Evolutionary conservation across 23 tunicate genomes (phyloP).

Genomic region (Pegea sp.): DNA sequence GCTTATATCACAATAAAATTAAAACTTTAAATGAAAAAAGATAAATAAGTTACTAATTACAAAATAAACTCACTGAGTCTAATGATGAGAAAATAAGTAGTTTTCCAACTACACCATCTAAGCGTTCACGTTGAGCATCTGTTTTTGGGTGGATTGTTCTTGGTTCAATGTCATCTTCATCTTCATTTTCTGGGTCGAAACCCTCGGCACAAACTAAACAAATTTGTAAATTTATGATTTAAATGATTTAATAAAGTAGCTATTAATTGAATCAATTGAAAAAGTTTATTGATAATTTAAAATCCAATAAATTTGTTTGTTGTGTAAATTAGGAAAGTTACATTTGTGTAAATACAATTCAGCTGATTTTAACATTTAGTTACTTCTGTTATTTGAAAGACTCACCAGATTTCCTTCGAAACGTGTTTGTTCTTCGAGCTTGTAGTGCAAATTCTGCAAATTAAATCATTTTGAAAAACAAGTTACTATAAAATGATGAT

Average conservation of each 20-base stretch:
- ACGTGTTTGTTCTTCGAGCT: slow-evolving; percentile 48
- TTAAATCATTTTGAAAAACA: not conserved
- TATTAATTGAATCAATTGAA: no score
- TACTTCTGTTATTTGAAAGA: not conserved
- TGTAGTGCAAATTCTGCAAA: slow-evolving; percentile 56
- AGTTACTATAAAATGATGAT: no score
- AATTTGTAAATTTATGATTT: no score
- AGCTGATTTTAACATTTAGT: not conserved
- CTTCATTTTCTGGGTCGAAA: slow-evolving; percentile 39
- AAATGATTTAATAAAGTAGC: no score
- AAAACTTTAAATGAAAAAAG: not conserved
- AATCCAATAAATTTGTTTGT: no score
- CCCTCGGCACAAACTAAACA: slow-evolving; percentile 72
- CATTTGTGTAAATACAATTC: not conserved
- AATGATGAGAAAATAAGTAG: slow-evolving; percentile 62
- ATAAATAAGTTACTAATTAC: not conserved
- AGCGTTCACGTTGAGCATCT: slow-evolving; percentile 65
- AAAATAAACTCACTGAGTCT: slow-evolving; percentile 15
- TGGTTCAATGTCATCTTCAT: slow-evolving; percentile 62
- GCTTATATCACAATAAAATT: not conserved
- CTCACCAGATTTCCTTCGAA: slow-evolving; percentile 62
- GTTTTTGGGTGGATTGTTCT: slow-evolving; percentile 76
- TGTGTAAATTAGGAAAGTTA: no score
- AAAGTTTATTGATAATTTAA: no score
- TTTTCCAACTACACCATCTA: slow-evolving; percentile 32